phyloP scores from a whole-genome alignment of 92 coral and sea anemone species.

The Anthopleura xanthogrammica region DNA sequence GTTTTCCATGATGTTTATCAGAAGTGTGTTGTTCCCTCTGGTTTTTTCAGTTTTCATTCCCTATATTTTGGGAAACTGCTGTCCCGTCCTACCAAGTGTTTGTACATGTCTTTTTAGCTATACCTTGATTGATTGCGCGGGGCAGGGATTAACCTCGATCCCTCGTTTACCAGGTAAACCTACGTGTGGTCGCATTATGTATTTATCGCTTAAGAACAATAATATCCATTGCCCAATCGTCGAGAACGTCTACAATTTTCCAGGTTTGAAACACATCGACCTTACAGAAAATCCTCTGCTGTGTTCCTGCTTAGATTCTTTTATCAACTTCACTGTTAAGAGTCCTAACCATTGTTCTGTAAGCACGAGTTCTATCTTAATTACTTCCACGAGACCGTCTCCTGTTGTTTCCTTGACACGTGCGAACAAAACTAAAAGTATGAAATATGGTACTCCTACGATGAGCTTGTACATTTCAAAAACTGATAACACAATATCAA shows the following conservation, averaged over 20 bases:
- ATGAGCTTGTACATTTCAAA: background rate
- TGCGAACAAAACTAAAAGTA: background rate
- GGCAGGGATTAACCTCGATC: background rate
- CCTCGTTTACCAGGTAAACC: background rate
- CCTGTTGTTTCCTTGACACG: background rate
- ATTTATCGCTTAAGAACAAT: background rate
- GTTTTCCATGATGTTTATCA: background rate
- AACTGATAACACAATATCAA: background rate
- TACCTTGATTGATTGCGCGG: constrained; percentile 3
- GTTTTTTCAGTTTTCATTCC: constrained; percentile 3
- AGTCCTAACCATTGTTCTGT: background rate
- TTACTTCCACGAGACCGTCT: background rate
- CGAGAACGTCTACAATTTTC: background rate
- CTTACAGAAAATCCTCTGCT: background rate
- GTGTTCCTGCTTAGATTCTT: background rate
- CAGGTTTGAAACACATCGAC: background rate
- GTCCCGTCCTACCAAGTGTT: background rate
- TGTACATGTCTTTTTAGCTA: background rate
- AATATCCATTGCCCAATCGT: background rate
- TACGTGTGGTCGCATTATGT: constrained; percentile 1
- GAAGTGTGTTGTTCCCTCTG: background rate
- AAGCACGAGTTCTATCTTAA: background rate
- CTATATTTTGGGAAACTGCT: constrained; percentile 3
- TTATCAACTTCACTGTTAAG: background rate
- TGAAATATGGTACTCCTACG: background rate